phyloP scores from a whole-genome alignment of 2,888 invertebrate species.

The Cantharis rufa region DNA sequence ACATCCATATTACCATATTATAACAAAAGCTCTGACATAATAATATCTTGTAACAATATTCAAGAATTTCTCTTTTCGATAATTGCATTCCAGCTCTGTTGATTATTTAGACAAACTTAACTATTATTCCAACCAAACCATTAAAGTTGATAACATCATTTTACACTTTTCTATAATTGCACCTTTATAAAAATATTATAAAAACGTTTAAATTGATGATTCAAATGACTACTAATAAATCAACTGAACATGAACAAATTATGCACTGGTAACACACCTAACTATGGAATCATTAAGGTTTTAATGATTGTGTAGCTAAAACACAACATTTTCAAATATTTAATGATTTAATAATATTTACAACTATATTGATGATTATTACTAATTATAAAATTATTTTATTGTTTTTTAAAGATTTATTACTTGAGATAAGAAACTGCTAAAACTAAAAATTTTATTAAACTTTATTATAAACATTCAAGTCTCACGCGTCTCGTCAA shows the following conservation, averaged over 20 bases:
- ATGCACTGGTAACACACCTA: not conserved
- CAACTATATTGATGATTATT: not conserved
- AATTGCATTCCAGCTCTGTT: constrained; percentile 22
- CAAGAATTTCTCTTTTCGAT: constrained; percentile 12
- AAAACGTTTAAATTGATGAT: not conserved
- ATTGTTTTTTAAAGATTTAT: too few relatives aligned
- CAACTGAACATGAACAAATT: not conserved
- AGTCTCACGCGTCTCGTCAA: too few relatives aligned
- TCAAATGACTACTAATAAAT: not conserved
- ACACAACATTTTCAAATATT: not conserved
- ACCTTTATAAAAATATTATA: too few relatives aligned
- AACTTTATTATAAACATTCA: too few relatives aligned
- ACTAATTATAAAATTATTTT: too few relatives aligned
- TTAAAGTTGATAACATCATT: not conserved
- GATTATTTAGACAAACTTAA: not conserved
- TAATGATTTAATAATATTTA: not conserved
- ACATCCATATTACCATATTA: constrained; percentile 48
- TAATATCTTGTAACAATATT: constrained; percentile 23
- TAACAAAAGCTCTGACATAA: constrained; percentile 48
- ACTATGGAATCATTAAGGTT: not conserved
- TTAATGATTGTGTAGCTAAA: not conserved
- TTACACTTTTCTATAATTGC: not conserved
- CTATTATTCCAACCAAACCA: not conserved
- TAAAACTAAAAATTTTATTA: too few relatives aligned
- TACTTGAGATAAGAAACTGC: too few relatives aligned